Conservation (phyloP, 2,797 vertebrate genomes). For the Anomalospiza imberbis region DNA sequence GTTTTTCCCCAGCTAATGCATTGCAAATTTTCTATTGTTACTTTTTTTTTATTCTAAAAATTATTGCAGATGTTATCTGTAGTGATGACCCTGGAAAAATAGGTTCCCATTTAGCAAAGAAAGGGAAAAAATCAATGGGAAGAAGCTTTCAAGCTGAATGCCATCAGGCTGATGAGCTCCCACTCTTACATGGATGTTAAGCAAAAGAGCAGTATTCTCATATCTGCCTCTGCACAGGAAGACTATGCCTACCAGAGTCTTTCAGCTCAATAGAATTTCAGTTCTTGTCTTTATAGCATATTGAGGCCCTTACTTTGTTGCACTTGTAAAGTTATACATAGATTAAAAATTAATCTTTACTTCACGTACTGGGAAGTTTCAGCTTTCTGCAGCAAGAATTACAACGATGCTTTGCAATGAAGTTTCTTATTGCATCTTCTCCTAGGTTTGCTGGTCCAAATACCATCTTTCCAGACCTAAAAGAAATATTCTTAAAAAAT, state of each 20-base stretch:
- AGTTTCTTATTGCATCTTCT: constrained; percentile 85
- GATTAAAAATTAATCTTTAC: constrained; percentile 18
- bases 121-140: not conserved
- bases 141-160: not conserved
- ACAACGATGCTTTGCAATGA: constrained; percentile 90
- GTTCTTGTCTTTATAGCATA: constrained; percentile 27
- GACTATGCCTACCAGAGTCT: not conserved
- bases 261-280: constrained; percentile 36
- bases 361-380: constrained; percentile 83
- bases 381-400: constrained; percentile 86
- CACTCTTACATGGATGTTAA: not conserved
- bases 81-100: not conserved
- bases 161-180: not conserved
- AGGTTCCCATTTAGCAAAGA: not conserved
- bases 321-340: not conserved
- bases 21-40: not conserved
- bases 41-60: not conserved
- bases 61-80: not conserved
- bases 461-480: constrained; percentile 83
- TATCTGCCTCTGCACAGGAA: not conserved
- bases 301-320: constrained; percentile 17
- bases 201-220: not conserved
- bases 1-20: not conserved
- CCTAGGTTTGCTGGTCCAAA: constrained; percentile 95
- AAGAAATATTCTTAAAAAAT: constrained; percentile 62